Conservation (phyloP, 2,888 invertebrate genomes). For the Hyles lineata region DNA sequence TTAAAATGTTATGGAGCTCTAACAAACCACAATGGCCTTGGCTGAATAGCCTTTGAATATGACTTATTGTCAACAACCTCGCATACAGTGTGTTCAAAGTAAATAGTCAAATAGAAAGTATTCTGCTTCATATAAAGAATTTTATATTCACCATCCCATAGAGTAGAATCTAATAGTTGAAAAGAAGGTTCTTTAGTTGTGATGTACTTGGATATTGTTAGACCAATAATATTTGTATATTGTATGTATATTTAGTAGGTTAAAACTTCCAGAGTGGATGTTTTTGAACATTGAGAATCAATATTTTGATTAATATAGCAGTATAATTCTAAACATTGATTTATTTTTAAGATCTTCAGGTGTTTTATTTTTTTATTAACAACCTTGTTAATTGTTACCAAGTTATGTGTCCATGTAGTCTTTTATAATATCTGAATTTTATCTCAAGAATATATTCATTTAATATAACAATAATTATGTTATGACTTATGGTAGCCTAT, state of each 20-base stretch:
- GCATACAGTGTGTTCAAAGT: conserved; percentile 15
- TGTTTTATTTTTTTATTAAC: too few species aligned
- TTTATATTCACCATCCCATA: neutral
- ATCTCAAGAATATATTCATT: too few species aligned
- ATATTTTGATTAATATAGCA: too few species aligned
- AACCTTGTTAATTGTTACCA: too few species aligned
- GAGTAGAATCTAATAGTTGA: neutral
- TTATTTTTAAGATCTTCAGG: too few species aligned
- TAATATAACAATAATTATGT: too few species aligned
- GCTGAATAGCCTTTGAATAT: conserved; percentile 1
- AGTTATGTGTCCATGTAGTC: too few species aligned
- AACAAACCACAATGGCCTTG: neutral
- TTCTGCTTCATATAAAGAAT: neutral
- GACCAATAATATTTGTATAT: neutral
- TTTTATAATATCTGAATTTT: too few species aligned
- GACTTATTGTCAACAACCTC: conserved; percentile 7
- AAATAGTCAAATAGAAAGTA: neutral
- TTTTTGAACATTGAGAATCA: too few species aligned
- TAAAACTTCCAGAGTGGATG: too few species aligned
- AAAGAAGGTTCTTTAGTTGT: neutral
- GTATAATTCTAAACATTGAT: too few species aligned
- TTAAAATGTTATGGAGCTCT: conserved; percentile 1
- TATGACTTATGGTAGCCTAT: too few species aligned
- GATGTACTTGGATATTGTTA: neutral
- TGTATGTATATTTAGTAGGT: neutral